Percentiles rank a stretch among this genome's conserved stretches.
These are phyloP conservation scores for Indri indri DNA, from an alignment of 2,113 vertebrate genomes.

Conservation along the genomic window DNA sequence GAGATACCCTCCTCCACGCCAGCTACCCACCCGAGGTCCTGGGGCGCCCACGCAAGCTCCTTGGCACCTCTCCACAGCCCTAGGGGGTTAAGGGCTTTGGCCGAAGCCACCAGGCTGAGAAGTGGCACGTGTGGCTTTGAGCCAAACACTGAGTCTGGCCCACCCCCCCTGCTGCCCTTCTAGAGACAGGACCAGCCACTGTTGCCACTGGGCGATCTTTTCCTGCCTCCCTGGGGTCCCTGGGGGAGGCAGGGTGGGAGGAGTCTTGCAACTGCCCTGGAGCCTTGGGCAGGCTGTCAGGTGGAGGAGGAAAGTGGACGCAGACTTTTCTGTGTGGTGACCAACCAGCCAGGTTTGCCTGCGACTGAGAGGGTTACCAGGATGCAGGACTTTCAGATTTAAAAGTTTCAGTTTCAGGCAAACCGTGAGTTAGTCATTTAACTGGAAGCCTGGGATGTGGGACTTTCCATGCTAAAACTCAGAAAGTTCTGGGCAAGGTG, in stretches of 20 bases:
- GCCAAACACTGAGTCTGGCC: not conserved
- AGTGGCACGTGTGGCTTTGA: not conserved
- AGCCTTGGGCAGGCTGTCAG: not conserved
- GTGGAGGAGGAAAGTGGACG: not conserved
- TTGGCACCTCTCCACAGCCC: not conserved
- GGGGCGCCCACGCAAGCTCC: not conserved
- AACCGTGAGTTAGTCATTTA: not conserved
- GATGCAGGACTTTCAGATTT: not conserved
- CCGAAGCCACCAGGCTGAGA: not conserved
- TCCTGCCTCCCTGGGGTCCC: not conserved
- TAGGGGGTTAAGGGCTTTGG: not conserved
- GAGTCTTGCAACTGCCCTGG: not conserved
- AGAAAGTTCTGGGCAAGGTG: not conserved
- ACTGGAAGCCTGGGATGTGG: not conserved
- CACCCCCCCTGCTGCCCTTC: not conserved
- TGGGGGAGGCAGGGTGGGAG: too few species aligned
- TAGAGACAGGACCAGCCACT: accelerated
- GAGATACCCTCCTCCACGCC: accelerated
- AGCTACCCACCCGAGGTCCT: not conserved
- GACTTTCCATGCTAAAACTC: not conserved
- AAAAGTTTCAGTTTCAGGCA: not conserved
- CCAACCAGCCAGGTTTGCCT: too few species aligned
- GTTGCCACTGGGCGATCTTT: too few species aligned
- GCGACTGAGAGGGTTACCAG: not conserved
- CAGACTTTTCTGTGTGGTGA: not conserved